phyloP scores from a whole-genome alignment of 2,888 invertebrate species.

The Polydrusus tereticollis region DNA sequence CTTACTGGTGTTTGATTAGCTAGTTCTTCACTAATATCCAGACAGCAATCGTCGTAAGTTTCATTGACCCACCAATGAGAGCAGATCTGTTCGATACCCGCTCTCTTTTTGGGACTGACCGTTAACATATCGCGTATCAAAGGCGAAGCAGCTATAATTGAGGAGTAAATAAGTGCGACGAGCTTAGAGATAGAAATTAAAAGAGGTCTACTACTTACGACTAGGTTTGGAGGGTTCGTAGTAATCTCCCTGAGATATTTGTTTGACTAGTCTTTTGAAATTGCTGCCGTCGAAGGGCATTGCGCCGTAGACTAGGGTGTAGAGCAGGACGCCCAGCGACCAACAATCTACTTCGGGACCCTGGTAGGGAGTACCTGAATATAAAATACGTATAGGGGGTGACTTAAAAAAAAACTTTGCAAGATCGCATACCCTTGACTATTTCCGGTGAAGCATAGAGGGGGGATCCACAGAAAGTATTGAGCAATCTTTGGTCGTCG shows the following conservation, averaged over 20 bases:
- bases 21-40: conserved; percentile 87
- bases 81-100: conserved; percentile 94
- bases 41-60: conserved; percentile 83
- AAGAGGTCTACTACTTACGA: conserved; percentile 80
- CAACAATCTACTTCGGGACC: conserved; percentile 96
- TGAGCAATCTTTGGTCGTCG: conserved; percentile 86
- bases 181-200: background rate
- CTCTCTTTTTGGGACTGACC: conserved; percentile 89
- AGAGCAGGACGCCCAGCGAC: conserved; percentile 97
- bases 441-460: conserved; percentile 98
- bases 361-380: conserved; percentile 82
- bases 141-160: conserved; percentile 86
- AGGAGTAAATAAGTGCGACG: background rate
- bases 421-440: conserved; percentile 78
- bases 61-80: conserved; percentile 98
- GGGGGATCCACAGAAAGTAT: conserved; percentile 97
- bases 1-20: conserved; percentile 86
- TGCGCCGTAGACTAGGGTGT: conserved; percentile 98
- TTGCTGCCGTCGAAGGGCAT: conserved; percentile 99
- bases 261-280: conserved; percentile 95
- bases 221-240: conserved; percentile 96
- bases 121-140: conserved; percentile 95
- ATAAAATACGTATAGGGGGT: background rate
- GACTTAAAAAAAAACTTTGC: too few species aligned
- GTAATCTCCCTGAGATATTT: conserved; percentile 97